Conservation (phyloP, 2,888 invertebrate genomes). For the Tetanocera ferruginea region DNA sequence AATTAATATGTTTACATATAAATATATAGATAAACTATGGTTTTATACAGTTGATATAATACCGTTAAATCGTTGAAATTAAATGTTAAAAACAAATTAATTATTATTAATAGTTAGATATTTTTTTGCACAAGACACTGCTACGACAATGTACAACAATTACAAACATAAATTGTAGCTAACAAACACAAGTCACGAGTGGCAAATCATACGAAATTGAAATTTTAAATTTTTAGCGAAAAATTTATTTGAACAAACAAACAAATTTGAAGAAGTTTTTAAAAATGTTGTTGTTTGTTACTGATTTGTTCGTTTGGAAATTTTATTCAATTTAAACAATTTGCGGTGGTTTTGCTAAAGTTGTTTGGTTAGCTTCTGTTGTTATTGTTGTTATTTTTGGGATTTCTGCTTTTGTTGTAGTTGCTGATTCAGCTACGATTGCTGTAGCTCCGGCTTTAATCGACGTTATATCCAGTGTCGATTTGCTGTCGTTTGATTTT, state of each 20-base stretch:
- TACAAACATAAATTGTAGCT: slow-evolving; percentile 44
- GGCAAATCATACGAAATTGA: slow-evolving; percentile 26
- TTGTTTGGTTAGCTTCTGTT: slow-evolving; percentile 39
- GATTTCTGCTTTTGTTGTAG: slow-evolving; percentile 28
- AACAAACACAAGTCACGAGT: slow-evolving; percentile 29
- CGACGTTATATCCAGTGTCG: slow-evolving; percentile 56
- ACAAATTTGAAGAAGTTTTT: slow-evolving; percentile 31
- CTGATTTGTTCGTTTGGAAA: slow-evolving; percentile 44
- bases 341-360: slow-evolving; percentile 67
- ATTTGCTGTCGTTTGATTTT: slow-evolving; percentile 52
- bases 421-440: slow-evolving; percentile 46
- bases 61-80: not conserved
- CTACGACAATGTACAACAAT: slow-evolving; percentile 58
- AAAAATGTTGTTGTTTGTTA: slow-evolving; percentile 42
- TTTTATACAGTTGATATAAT: slow-evolving; percentile 25
- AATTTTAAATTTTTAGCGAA: slow-evolving; percentile 2
- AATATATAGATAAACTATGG: not conserved
- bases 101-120: slow-evolving; percentile 21
- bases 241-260: slow-evolving; percentile 31
- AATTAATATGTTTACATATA: not conserved
- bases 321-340: slow-evolving; percentile 66
- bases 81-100: not conserved
- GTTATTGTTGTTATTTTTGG: slow-evolving; percentile 28
- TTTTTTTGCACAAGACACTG: slow-evolving; percentile 66
- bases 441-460: slow-evolving; percentile 50